Percentiles rank a stretch among this genome's conserved stretches.
These are phyloP conservation scores for Oreochromis aureus DNA, from an alignment of 2,113 vertebrate species.

Conservation along the genomic window DNA sequence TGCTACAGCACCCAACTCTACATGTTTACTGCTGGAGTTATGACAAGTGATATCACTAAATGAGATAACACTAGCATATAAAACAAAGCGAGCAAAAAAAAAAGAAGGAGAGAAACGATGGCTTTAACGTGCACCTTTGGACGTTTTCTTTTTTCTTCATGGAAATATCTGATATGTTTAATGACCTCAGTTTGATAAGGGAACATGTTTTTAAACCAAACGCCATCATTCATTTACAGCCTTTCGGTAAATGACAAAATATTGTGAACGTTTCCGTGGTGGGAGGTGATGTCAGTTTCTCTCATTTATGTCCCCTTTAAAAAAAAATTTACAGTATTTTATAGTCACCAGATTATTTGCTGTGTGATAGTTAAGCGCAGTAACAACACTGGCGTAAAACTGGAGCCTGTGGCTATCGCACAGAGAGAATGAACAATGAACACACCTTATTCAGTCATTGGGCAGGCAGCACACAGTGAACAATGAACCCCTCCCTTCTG, in stretches of 20 bases:
- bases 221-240: not conserved
- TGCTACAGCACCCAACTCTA: constrained; percentile 3
- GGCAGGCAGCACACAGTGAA: constrained; percentile 41
- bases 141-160: not conserved
- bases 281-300: not conserved
- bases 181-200: not conserved
- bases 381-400: constrained; percentile 14
- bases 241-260: constrained; percentile 20
- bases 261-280: not conserved
- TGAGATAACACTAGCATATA: not conserved
- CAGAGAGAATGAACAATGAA: constrained; percentile 58
- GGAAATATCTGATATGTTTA: not conserved
- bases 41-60: not conserved
- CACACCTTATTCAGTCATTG: constrained; percentile 60
- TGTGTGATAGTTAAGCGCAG: not conserved
- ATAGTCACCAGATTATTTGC: not conserved
- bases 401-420: constrained; percentile 25
- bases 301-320: not conserved
- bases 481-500: constrained; percentile 63
- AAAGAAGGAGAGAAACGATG: not conserved
- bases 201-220: not conserved
- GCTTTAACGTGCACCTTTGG: not conserved
- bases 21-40: constrained; percentile 17
- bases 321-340: not conserved
- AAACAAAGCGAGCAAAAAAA: not conserved